A percentile compares a stretch with the other conserved stretches of the same genome.
phyloP scores from a whole-genome alignment of 2,113 vertebrate genomes.

The Octodon degus region DNA sequence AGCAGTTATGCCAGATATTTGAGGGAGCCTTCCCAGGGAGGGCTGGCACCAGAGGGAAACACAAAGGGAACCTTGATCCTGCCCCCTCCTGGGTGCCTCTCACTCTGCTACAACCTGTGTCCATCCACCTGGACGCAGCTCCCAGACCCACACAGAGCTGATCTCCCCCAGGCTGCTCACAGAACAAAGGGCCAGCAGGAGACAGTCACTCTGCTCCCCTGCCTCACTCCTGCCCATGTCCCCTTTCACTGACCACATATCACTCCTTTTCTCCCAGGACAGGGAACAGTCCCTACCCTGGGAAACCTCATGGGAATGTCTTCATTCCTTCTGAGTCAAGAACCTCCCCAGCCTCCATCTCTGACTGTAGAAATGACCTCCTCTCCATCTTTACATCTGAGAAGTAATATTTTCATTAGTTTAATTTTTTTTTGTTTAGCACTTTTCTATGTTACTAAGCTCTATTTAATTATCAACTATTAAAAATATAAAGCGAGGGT shows the following conservation, averaged over 20 bases:
- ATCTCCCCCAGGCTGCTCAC: neutral
- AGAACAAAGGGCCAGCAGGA: neutral
- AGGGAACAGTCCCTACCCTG: neutral
- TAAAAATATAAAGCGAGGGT: neutral
- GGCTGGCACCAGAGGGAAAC: neutral
- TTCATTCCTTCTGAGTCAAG: neutral
- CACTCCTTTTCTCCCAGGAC: neutral
- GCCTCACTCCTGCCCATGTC: neutral
- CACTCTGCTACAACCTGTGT: neutral
- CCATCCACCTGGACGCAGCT: neutral
- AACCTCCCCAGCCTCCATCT: neutral
- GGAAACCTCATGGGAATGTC: neutral
- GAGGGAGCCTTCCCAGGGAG: neutral
- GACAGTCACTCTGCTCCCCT: neutral
- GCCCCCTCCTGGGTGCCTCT: neutral
- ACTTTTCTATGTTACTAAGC: neutral
- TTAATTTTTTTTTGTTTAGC: neutral
- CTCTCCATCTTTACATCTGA: neutral
- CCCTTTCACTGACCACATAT: neutral
- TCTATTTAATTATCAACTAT: slow-evolving; percentile 34
- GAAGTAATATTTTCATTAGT: slow-evolving; percentile 10
- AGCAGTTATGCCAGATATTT: neutral
- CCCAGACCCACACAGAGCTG: neutral
- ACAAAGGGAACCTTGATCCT: neutral
- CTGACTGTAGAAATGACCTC: neutral